These are phyloP conservation scores for Melanotaenia duboulayi DNA, from an alignment of 2,113 vertebrate genomes.

Conservation along the genomic window DNA sequence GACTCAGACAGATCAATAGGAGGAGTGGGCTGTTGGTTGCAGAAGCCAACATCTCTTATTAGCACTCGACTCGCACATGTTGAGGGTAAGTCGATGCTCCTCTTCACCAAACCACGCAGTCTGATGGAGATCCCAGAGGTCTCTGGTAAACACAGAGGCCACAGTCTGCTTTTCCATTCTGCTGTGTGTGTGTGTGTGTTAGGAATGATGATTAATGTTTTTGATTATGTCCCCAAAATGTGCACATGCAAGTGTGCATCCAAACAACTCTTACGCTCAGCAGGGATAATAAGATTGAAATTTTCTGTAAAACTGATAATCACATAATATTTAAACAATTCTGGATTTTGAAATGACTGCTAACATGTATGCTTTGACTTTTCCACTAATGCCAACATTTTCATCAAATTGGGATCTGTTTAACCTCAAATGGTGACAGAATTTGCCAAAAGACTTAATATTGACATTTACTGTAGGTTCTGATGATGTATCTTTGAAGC, in stretches of 20 bases:
- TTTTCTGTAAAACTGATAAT: not conserved
- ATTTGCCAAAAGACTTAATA: not conserved
- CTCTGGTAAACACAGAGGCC: slow-evolving; percentile 17
- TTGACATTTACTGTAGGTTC: not conserved
- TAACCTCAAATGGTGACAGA: not conserved
- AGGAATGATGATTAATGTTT: not conserved
- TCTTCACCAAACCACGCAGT: slow-evolving; percentile 12
- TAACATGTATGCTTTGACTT: not conserved
- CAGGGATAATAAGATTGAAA: not conserved
- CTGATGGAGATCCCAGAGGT: slow-evolving; percentile 32
- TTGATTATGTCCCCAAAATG: slow-evolving; percentile 1
- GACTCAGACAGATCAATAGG: slow-evolving; percentile 57
- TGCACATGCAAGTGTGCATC: not conserved
- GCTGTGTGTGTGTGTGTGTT: not conserved
- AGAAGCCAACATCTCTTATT: slow-evolving; percentile 36
- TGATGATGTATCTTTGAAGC: no score
- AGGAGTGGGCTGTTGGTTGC: slow-evolving; percentile 21
- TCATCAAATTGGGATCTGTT: not conserved
- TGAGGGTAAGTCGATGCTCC: slow-evolving; percentile 5
- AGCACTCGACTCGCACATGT: slow-evolving; percentile 24
- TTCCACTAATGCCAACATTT: not conserved
- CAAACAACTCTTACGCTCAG: not conserved
- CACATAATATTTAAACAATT: not conserved
- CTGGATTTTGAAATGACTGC: not conserved
- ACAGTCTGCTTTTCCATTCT: slow-evolving; percentile 3